Percentiles rank a stretch among this genome's conserved stretches.
Conservation (phyloP, 2,888 invertebrate genomes). For the Lasiommata megera region DNA sequence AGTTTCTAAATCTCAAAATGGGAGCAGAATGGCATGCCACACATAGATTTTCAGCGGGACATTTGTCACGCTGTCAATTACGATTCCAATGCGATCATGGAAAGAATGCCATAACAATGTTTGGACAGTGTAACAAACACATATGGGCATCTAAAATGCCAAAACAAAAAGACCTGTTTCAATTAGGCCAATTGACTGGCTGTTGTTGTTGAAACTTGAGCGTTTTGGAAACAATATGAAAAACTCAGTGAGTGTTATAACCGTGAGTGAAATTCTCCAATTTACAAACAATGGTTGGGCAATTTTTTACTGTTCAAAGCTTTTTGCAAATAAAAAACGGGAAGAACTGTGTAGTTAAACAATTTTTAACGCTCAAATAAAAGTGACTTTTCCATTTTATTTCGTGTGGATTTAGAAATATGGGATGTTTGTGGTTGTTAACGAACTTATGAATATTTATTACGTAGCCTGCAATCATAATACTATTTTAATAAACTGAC, state of each 20-base stretch:
- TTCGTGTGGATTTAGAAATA: conserved; percentile 5
- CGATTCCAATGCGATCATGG: too few relatives aligned
- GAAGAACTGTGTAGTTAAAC: conserved; percentile 17
- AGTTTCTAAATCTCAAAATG: too few relatives aligned
- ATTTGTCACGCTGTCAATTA: too few relatives aligned
- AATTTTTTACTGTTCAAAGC: conserved; percentile 28
- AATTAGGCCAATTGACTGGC: conserved; percentile 26
- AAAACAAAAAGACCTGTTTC: conserved; percentile 18
- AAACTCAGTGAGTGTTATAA: conserved; percentile 27
- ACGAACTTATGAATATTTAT: conserved; percentile 8
- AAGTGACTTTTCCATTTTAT: conserved; percentile 12
- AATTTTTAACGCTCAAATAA: conserved; percentile 15
- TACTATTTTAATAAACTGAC: background rate
- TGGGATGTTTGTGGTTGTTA: conserved; percentile 6
- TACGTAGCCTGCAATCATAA: background rate
- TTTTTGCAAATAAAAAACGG: conserved; percentile 24
- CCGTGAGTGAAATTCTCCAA: conserved; percentile 28
- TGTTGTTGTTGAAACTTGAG: conserved; percentile 30
- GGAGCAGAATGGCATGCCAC: too few relatives aligned
- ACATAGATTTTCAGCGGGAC: too few relatives aligned
- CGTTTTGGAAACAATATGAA: conserved; percentile 29
- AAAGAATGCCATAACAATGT: background rate
- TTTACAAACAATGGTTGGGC: conserved; percentile 27
- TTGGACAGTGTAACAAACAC: background rate
- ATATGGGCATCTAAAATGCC: background rate